Conservation (phyloP, 2,113 vertebrate genomes). For the Vidua macroura region DNA sequence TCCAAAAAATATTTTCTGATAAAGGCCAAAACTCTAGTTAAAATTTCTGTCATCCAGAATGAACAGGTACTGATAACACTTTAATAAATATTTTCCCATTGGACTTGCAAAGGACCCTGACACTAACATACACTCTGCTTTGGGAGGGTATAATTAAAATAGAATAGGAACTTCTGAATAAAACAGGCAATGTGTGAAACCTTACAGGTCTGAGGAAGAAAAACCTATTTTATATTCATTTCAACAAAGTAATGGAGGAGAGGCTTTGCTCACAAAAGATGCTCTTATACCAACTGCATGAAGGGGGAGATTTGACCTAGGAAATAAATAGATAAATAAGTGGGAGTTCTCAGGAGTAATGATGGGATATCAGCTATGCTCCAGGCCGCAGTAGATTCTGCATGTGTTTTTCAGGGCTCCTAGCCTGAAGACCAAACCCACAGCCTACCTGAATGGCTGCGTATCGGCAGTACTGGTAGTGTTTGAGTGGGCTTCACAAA, state of each 20-base stretch:
- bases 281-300: not conserved
- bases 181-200: not conserved
- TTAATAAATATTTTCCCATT: constrained; percentile 26
- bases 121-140: not conserved
- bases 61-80: not conserved
- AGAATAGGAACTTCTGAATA: not conserved
- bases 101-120: not conserved
- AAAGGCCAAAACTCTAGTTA: constrained; percentile 23
- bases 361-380: not conserved
- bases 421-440: not conserved
- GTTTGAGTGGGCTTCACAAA: not conserved
- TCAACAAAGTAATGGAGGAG: not conserved
- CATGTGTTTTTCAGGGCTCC: not conserved
- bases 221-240: not conserved
- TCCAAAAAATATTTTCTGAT: not conserved
- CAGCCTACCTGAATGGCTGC: accelerated
- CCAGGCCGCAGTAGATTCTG: not conserved
- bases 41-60: constrained; percentile 11
- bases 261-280: not conserved
- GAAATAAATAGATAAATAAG: not conserved
- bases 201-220: not conserved
- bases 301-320: not conserved
- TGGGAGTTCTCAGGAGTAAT: not conserved
- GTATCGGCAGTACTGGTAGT: accelerated
- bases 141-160: constrained; percentile 18